Conservation (phyloP, 2,113 vertebrate genomes). For the Paracanthobrama guichenoti region DNA sequence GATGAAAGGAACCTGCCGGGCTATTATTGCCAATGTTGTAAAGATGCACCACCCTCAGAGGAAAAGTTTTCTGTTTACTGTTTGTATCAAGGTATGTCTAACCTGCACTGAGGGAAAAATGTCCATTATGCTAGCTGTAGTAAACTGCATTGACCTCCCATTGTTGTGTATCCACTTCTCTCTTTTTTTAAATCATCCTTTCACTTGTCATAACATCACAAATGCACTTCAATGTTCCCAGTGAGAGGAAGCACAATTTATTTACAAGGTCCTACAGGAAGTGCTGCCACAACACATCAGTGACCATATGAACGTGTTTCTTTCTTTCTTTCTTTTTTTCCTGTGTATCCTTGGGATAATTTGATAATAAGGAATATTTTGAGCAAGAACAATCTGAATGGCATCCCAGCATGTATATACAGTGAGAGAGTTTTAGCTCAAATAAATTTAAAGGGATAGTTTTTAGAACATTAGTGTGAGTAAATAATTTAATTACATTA, state of each 20-base stretch:
- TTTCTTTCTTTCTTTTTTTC: neutral
- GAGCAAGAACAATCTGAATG: neutral
- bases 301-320: neutral
- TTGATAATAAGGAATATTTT: slow-evolving; percentile 2
- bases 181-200: neutral
- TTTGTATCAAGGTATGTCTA: neutral
- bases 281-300: neutral
- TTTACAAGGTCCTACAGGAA: neutral
- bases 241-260: neutral
- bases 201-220: slow-evolving; percentile 7
- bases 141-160: slow-evolving; percentile 21
- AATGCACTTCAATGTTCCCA: slow-evolving; percentile 10
- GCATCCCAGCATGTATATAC: neutral
- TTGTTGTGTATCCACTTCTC: neutral
- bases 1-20: slow-evolving; percentile 48
- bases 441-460: neutral
- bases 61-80: slow-evolving; percentile 8
- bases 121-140: neutral
- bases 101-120: neutral
- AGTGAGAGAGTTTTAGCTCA: neutral
- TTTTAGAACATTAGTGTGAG: no score
- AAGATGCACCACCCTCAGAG: slow-evolving; percentile 27
- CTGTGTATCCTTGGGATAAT: neutral
- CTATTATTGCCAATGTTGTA: slow-evolving; percentile 39
- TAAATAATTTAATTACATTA: neutral